Evolutionary conservation across 2,113 vertebrate genomes (phyloP), one percentile per base, ranked within the genome.

Genomic region (Etia nguti): DNA sequence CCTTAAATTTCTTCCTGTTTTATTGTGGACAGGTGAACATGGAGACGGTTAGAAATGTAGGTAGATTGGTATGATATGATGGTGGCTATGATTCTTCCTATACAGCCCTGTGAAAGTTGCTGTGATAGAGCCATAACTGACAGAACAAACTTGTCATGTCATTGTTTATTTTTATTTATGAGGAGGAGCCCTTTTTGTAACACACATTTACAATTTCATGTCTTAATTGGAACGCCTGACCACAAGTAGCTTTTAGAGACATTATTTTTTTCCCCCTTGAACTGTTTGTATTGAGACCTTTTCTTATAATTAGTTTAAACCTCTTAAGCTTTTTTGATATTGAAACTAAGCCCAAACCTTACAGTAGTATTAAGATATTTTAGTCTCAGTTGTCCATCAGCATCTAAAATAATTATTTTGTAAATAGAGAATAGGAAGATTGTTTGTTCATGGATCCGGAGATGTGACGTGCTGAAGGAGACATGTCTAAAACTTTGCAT

Each of bases 371-470:
- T 52, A 20, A n/a, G 20, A 34, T 77, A 1, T 77, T 77, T 50
- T 31, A 77, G 43, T 77, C 18, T 52, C 73, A n/a, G 46, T n/a
- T 7, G 6, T 52, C 10, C 41, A 29, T 24, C 41, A 46, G 22
- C 8, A 0, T 46, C 22, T 73, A 73, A 73, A 73, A 73, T 18
- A 29, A 48, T 29, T 75, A 20, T 75, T 50, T 2, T 48, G 9
- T 6, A 0, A 20, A 29, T 50, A 20, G 6, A 52, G 0, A 77
- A 52, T n/a, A 4, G 26, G 6, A 31, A 0, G 26, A 2, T 11
- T 59, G 38, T 57, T 57, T 80, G 4, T 81, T 81, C 41, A 29
- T 41, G 26, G 8, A 75, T 8, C 15, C 20, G 12, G 10, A 29
- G 15, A 50, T 20, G 3, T 29, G 59, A 29, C 8, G 16, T 46